These are phyloP conservation scores for Littorina saxatilis DNA, from an alignment of 1,140 invertebrate genomes.

Conservation along the genomic window DNA sequence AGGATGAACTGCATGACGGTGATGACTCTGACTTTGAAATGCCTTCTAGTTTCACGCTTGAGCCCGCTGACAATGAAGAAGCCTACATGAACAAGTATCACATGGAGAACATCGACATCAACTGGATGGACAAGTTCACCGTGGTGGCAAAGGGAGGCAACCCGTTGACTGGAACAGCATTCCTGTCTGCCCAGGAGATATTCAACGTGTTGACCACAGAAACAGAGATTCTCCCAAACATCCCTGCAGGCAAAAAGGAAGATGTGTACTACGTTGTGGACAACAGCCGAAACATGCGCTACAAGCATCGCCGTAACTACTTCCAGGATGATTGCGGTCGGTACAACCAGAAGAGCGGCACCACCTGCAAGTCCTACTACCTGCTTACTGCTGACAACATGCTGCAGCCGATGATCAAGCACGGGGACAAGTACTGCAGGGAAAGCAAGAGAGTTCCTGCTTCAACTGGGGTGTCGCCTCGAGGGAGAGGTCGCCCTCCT, in stretches of 20 bases:
- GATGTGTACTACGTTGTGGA: constrained; percentile 31
- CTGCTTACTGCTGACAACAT: not conserved
- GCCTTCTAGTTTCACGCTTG: not conserved
- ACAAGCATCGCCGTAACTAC: constrained; percentile 13
- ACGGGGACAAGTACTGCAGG: constrained; percentile 23
- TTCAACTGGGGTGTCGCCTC: not conserved
- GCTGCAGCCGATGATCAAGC: constrained; percentile 16
- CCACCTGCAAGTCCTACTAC: constrained; percentile 24
- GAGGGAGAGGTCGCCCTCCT: not conserved
- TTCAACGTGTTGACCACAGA: constrained; percentile 18
- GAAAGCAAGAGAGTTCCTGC: not conserved
- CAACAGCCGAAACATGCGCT: constrained; percentile 25
- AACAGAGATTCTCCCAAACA: not conserved
- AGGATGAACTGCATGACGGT: not conserved
- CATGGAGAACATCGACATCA: not conserved
- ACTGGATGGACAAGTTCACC: constrained; percentile 26
- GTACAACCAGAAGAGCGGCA: constrained; percentile 2
- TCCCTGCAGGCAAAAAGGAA: constrained; percentile 15
- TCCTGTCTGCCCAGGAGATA: constrained; percentile 7
- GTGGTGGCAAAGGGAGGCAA: constrained; percentile 14
- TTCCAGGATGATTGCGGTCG: constrained; percentile 32
- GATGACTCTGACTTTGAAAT: not conserved
- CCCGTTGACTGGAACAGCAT: not conserved
- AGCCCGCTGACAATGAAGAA: constrained; percentile 1
- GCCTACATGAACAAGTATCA: not conserved